Evolutionary conservation across 2,113 vertebrate species (phyloP).

Genomic region (Balaeniceps rex): DNA sequence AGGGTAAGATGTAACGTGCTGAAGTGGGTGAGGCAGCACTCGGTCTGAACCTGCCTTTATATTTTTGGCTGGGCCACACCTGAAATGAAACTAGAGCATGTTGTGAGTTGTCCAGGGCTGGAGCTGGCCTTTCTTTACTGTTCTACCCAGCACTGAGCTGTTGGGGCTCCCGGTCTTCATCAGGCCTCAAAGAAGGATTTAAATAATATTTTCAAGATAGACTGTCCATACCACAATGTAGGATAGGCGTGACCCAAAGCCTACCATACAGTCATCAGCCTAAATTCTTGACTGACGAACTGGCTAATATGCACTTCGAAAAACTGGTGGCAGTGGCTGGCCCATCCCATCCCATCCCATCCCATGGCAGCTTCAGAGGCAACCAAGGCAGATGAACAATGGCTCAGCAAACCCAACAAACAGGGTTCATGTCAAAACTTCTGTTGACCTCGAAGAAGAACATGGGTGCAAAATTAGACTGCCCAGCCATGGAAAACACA

Average conservation of each 20-base stretch:
- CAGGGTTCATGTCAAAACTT: neutral
- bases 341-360: neutral
- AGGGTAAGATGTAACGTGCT: neutral
- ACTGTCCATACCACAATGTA: neutral
- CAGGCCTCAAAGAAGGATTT: neutral
- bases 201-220: neutral
- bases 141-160: neutral
- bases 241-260: neutral
- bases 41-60: neutral
- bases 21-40: neutral
- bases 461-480: neutral
- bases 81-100: neutral
- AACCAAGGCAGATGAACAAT: neutral
- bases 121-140: neutral
- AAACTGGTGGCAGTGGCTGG: neutral
- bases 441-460: neutral
- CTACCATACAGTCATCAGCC: neutral
- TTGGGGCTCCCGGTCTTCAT: neutral
- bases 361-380: neutral
- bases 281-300: neutral
- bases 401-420: neutral
- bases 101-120: neutral
- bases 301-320: neutral
- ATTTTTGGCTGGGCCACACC: neutral
- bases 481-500: neutral